These are phyloP conservation scores for Myotis myotis DNA, from an alignment of 2,797 vertebrate genomes.

Conservation along the genomic window DNA sequence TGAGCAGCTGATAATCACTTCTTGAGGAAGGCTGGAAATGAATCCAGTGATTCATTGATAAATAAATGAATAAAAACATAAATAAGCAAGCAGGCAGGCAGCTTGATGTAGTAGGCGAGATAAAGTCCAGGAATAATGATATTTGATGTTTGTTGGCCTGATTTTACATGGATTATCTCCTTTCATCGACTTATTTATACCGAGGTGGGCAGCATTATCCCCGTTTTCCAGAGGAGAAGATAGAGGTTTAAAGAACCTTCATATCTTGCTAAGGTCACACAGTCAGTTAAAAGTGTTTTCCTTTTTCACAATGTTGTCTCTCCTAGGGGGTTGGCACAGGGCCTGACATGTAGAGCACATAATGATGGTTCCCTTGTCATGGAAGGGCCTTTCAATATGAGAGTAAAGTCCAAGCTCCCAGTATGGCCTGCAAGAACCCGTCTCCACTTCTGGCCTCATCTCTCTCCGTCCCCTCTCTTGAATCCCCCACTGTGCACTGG, in stretches of 20 bases:
- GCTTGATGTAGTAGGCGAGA: not conserved
- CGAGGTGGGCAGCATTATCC: not conserved
- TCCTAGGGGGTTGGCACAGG: not conserved
- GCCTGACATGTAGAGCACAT: not conserved
- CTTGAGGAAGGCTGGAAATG: not conserved
- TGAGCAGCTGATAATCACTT: not conserved
- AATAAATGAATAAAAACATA: not conserved
- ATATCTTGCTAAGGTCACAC: not conserved
- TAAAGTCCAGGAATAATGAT: not conserved
- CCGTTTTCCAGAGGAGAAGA: conserved; percentile 16
- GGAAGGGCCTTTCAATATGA: not conserved
- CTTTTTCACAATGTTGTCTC: not conserved
- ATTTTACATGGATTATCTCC: not conserved
- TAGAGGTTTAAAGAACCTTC: not conserved
- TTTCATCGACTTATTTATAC: not conserved
- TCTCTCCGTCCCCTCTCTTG: not conserved
- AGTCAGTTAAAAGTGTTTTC: not conserved
- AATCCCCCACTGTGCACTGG: not conserved
- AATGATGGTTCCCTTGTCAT: not conserved
- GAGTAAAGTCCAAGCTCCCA: not conserved
- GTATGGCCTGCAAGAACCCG: not conserved
- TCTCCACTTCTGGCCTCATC: not conserved
- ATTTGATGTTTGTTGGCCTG: not conserved
- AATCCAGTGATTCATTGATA: not conserved
- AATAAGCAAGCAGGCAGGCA: not conserved